Conservation (phyloP, 2,797 vertebrate species). For the Streptopelia turtur region DNA sequence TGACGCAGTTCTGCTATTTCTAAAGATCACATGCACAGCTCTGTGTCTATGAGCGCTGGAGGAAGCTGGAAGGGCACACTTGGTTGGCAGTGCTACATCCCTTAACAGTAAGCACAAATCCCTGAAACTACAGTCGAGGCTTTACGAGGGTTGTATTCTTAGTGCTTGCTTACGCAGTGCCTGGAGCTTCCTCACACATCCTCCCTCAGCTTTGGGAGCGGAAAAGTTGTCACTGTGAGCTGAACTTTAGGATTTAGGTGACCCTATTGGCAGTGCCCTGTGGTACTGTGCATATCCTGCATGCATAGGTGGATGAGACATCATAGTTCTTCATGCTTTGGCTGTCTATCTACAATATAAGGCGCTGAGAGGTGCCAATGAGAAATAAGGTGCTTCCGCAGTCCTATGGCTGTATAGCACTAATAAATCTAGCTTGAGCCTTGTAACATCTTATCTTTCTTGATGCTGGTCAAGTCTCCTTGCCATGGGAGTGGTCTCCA, state of each 20-base stretch:
- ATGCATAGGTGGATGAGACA: background rate
- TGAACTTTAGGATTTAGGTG: background rate
- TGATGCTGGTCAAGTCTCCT: background rate
- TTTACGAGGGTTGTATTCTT: background rate
- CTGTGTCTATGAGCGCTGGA: slow-evolving; percentile 15
- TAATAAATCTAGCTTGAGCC: background rate
- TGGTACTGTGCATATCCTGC: background rate
- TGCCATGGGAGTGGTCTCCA: background rate
- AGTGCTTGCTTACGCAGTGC: background rate
- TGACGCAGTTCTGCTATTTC: slow-evolving; percentile 66
- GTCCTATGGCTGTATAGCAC: background rate
- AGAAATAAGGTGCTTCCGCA: background rate
- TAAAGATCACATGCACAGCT: slow-evolving; percentile 45
- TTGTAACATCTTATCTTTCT: background rate
- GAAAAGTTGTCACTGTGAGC: background rate
- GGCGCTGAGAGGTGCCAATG: background rate
- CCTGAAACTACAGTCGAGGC: fast-evolving
- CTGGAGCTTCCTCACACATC: background rate
- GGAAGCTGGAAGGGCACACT: slow-evolving; percentile 15
- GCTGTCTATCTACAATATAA: background rate
- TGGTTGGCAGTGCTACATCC: background rate
- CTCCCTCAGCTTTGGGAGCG: background rate
- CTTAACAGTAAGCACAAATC: background rate
- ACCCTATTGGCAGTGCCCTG: background rate
- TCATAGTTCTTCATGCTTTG: background rate